phyloP scores from a whole-genome alignment of 2,113 vertebrate genomes.

The Bucco capensis region DNA sequence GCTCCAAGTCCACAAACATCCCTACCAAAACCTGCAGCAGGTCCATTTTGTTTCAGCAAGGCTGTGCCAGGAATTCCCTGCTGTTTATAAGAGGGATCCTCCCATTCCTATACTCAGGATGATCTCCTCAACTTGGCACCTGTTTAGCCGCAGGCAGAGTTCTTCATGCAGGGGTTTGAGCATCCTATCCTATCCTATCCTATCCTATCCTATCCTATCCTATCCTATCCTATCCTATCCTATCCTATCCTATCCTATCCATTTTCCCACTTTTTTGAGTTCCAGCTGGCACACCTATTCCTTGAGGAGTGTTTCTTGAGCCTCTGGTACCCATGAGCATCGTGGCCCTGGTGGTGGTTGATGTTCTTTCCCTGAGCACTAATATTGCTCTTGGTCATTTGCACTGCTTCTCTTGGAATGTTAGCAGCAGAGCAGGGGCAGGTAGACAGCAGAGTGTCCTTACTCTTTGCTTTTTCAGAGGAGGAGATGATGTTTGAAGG shows the following conservation, averaged over 20 bases:
- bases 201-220: too few relatives aligned
- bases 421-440: not conserved
- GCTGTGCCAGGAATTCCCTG: constrained; percentile 15
- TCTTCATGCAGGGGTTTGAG: not conserved
- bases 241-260: fast-evolving
- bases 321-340: too few relatives aligned
- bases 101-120: not conserved
- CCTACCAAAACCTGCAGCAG: constrained; percentile 8
- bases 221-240: too few relatives aligned
- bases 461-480: not conserved
- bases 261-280: not conserved
- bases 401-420: not conserved
- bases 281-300: not conserved
- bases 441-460: not conserved
- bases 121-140: not conserved
- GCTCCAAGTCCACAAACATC: constrained; percentile 23
- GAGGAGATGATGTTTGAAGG: not conserved
- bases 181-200: too few relatives aligned
- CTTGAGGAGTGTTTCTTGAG: not conserved
- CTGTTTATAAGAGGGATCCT: constrained; percentile 26
- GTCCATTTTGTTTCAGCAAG: constrained; percentile 7
- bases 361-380: not conserved
- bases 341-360: not conserved
- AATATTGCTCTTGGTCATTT: not conserved
- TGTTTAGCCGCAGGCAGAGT: not conserved